These are phyloP conservation scores for Poicephalus gulielmi DNA, from an alignment of 2,113 vertebrate genomes.

Conservation along the genomic window DNA sequence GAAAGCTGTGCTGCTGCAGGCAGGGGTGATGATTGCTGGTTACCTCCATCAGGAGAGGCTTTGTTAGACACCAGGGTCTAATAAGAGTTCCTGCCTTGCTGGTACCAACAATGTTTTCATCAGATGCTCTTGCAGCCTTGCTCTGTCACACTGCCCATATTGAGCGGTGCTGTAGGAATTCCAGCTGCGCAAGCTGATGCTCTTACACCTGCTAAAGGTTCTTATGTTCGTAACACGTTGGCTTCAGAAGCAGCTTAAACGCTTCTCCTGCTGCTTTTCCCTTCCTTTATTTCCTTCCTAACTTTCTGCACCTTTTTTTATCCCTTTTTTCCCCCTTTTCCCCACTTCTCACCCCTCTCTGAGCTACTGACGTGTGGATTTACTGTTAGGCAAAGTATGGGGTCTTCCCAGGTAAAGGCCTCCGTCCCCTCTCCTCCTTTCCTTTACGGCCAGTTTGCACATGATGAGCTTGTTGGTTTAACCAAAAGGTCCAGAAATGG, in stretches of 20 bases:
- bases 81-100: not conserved
- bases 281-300: not conserved
- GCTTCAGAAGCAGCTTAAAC: not conserved
- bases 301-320: not conserved
- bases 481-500: not conserved
- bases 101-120: not conserved
- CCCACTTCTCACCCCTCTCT: not conserved
- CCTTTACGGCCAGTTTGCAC: not conserved
- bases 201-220: not conserved
- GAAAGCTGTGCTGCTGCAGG: not conserved
- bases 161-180: not conserved
- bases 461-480: not conserved
- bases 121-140: not conserved
- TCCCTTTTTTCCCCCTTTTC: not conserved
- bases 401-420: not conserved
- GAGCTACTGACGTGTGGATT: not conserved
- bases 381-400: not conserved
- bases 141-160: not conserved
- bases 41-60: not conserved
- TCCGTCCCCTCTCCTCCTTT: too few relatives aligned
- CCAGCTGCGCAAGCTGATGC: not conserved
- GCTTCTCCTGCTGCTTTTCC: not conserved
- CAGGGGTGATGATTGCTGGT: not conserved
- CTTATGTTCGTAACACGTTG: not conserved
- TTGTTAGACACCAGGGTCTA: not conserved